Percentiles rank a stretch among this genome's conserved stretches.
Evolutionary conservation across 2,113 vertebrate genomes (phyloP).

Genomic region (Nothocercus julius): DNA sequence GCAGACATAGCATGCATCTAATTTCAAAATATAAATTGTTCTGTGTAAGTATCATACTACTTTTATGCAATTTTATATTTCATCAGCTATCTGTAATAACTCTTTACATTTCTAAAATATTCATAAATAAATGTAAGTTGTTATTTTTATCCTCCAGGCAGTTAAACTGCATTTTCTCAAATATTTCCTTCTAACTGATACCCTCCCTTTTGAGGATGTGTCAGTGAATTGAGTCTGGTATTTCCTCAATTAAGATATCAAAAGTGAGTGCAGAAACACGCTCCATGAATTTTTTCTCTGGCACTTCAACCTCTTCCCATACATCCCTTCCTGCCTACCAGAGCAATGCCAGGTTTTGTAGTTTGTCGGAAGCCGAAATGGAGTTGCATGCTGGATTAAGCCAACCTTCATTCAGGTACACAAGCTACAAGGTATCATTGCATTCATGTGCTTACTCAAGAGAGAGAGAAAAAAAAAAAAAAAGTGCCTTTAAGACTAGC

Average conservation of each 20-base stretch:
- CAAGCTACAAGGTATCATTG: not conserved
- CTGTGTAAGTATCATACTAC: not conserved
- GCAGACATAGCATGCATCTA: not conserved
- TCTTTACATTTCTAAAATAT: not conserved
- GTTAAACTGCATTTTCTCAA: slow-evolving; percentile 19
- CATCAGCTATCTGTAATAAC: not conserved
- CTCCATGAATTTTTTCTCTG: slow-evolving; percentile 17
- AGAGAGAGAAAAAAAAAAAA: not conserved
- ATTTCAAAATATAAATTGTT: not conserved
- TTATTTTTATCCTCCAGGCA: not conserved
- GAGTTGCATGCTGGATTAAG: not conserved
- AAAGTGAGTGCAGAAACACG: slow-evolving; percentile 57
- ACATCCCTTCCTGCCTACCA: not conserved
- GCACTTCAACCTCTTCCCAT: slow-evolving; percentile 13
- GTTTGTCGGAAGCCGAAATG: not conserved
- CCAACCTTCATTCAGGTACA: not conserved
- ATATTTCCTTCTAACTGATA: not conserved
- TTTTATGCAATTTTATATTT: not conserved
- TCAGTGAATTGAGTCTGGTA: slow-evolving; percentile 34
- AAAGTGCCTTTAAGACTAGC: not conserved
- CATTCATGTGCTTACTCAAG: not conserved
- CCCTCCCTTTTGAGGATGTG: slow-evolving; percentile 5
- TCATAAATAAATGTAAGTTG: not conserved
- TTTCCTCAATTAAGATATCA: slow-evolving; percentile 58
- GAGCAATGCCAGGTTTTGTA: not conserved